These are phyloP conservation scores for Petrocephalus microphthalmus DNA, from an alignment of 2,113 vertebrate species.

Conservation along the genomic window DNA sequence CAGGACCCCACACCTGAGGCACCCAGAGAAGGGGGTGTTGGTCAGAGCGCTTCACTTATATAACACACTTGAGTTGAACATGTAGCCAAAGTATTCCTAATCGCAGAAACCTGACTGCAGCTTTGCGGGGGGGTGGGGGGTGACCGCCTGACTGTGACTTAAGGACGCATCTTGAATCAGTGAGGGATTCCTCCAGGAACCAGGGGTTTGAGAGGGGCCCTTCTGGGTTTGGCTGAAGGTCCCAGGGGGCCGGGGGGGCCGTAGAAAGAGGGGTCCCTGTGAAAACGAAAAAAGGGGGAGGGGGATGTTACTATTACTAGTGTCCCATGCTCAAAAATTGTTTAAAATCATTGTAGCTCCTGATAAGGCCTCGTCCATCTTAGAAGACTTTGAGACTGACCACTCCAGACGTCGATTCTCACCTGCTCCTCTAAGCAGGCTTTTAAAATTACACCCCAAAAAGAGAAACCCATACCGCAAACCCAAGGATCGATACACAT, in stretches of 20 bases:
- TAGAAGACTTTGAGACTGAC: not conserved
- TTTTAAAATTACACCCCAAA: not conserved
- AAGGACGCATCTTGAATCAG: not conserved
- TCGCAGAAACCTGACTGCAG: not conserved
- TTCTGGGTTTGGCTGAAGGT: not conserved
- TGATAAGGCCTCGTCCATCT: not conserved
- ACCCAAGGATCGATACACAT: not conserved
- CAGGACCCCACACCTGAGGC: no score
- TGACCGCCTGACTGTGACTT: not conserved
- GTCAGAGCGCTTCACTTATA: not conserved
- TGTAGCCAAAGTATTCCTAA: not conserved
- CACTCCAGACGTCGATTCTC: not conserved
- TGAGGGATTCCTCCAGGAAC: not conserved
- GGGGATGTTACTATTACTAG: not conserved
- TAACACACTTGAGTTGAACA: not conserved
- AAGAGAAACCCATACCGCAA: not conserved
- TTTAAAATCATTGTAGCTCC: not conserved
- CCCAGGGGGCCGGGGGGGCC: not conserved
- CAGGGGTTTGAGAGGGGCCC: not conserved
- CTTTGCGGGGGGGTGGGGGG: not conserved
- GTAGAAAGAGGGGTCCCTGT: not conserved
- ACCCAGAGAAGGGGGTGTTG: not conserved
- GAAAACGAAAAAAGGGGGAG: not conserved
- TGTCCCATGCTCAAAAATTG: not conserved
- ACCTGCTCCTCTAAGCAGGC: not conserved